Conservation (phyloP, 2,888 invertebrate genomes). For the Euzetes globulus region DNA sequence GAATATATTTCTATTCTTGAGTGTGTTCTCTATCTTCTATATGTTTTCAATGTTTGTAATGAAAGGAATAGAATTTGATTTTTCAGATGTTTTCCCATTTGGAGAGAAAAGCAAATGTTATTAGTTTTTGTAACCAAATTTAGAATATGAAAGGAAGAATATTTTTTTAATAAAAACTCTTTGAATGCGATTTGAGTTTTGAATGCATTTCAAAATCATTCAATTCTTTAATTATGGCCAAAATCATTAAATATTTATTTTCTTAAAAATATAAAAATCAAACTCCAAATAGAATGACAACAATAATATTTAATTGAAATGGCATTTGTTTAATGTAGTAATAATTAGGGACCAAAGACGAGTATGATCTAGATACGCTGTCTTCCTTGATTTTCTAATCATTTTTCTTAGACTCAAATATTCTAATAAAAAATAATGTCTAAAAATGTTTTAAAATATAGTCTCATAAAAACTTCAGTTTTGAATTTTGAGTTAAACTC, state of each 20-base stretch:
- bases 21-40: neutral
- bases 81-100: neutral
- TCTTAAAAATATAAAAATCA: too few relatives aligned
- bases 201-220: neutral
- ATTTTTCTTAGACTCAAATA: neutral
- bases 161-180: neutral
- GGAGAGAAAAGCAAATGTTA: neutral
- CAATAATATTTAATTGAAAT: too few relatives aligned
- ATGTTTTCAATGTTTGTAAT: neutral
- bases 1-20: neutral
- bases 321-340: too few relatives aligned
- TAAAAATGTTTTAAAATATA: neutral
- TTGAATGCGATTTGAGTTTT: neutral
- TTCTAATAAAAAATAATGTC: neutral
- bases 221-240: neutral
- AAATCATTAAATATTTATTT: too few relatives aligned
- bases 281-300: too few relatives aligned
- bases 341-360: too few relatives aligned
- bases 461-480: neutral
- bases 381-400: too few relatives aligned
- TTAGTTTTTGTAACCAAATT: neutral
- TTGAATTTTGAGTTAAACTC: neutral
- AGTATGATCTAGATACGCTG: too few relatives aligned
- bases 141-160: neutral
- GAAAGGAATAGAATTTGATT: conserved; percentile 1